Evolutionary conservation across 2,888 invertebrate genomes (phyloP).

Genomic region (Synanthedon andrenaeformis): DNA sequence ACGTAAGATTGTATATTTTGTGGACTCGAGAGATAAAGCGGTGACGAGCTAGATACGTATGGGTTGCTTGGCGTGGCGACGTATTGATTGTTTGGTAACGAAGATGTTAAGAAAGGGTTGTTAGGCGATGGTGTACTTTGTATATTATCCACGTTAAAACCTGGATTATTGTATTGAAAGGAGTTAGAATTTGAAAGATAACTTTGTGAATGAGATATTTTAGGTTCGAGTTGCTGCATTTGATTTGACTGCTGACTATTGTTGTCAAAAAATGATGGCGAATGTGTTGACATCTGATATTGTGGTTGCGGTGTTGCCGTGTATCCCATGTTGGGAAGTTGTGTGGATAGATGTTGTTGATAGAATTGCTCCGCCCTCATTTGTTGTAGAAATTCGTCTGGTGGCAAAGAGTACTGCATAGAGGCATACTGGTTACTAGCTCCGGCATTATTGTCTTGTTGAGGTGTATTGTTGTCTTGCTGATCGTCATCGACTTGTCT

Average conservation of each 20-base stretch:
- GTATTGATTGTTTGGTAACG: slow-evolving; percentile 42
- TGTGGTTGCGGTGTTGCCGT: slow-evolving; percentile 56
- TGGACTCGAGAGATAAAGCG: slow-evolving; percentile 52
- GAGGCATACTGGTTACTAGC: slow-evolving; percentile 64
- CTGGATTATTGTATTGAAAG: slow-evolving; percentile 37
- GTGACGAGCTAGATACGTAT: slow-evolving; percentile 53
- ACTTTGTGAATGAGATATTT: slow-evolving; percentile 29
- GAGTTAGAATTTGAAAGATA: slow-evolving; percentile 34
- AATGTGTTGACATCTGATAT: slow-evolving; percentile 48
- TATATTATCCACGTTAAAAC: slow-evolving; percentile 30
- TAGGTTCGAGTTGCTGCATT: slow-evolving; percentile 35
- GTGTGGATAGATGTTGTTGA: slow-evolving; percentile 37
- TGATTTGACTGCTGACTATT: slow-evolving; percentile 36
- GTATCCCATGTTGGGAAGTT: slow-evolving; percentile 40
- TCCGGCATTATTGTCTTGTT: slow-evolving; percentile 46
- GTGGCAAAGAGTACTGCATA: slow-evolving; percentile 60
- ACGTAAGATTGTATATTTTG: slow-evolving; percentile 46
- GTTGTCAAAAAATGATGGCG: slow-evolving; percentile 36
- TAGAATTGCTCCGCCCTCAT: slow-evolving; percentile 50
- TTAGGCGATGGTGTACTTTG: slow-evolving; percentile 50
- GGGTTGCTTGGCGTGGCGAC: slow-evolving; percentile 41
- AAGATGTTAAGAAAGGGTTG: slow-evolving; percentile 45
- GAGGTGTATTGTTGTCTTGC: slow-evolving; percentile 22
- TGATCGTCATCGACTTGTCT: slow-evolving; percentile 34
- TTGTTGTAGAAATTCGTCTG: slow-evolving; percentile 59